A percentile compares a stretch with the other conserved stretches of the same genome.
Conservation (phyloP, 2,113 vertebrate species). For the Spea bombifrons region DNA sequence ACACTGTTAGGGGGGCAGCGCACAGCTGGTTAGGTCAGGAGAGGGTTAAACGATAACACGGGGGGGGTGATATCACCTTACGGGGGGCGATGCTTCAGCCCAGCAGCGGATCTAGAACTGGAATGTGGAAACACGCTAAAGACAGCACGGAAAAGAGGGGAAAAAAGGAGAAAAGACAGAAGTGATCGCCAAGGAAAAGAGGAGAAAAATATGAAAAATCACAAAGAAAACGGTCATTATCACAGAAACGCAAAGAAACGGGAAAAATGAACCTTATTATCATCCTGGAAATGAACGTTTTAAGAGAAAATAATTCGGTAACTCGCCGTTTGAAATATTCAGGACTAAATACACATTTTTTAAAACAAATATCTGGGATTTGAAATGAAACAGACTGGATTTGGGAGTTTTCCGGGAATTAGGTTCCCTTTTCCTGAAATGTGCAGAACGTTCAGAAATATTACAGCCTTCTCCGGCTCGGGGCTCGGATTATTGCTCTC, state of each 20-base stretch:
- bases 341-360: not conserved
- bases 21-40: not conserved
- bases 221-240: too few relatives aligned
- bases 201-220: not conserved
- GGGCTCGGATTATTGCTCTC: not conserved
- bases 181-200: not conserved
- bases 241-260: too few relatives aligned
- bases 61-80: conserved; percentile 77
- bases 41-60: conserved; percentile 42
- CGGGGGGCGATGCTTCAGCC: conserved; percentile 76
- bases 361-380: not conserved
- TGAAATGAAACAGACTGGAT: not conserved
- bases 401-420: conserved; percentile 41
- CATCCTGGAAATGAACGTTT: not conserved
- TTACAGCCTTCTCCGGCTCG: not conserved
- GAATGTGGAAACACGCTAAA: conserved; percentile 75
- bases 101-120: conserved; percentile 75
- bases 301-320: not conserved
- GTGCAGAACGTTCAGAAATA: not conserved
- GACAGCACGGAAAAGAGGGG: conserved; percentile 54
- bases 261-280: too few relatives aligned
- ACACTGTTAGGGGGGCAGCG: conserved; percentile 29
- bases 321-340: too few relatives aligned
- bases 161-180: conserved; percentile 3
- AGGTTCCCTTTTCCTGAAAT: conserved; percentile 52